Base-by-base conservation (phyloP, 2,888 invertebrate genomes). In the Alentia gelatinosa region DNA sequence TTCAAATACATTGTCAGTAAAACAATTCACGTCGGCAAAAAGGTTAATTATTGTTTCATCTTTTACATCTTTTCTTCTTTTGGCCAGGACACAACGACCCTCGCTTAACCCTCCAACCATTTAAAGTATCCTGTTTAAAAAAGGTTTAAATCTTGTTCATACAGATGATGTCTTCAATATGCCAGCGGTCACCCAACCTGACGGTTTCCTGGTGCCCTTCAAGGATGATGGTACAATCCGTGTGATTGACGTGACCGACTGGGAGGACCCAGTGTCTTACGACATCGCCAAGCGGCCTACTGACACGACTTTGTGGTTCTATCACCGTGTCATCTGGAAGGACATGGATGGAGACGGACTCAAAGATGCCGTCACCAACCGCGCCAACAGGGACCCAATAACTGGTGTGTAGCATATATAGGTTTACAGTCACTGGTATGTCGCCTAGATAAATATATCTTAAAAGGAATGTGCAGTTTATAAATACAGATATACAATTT, bases 301-400 rank as follows among this genome's bases (percentile, higher is more conserved):
- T 4, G 83, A 83, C 26, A 26, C 35, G 42, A 89, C n/a, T 0
- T 5, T 63, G 40, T 90, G 79, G 74, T 86, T 90, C 79, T 83
- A 90, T 50, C 90, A 79, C 50, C 50, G 94, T 1, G 94, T 93
- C 12, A 12, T 93, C 30, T 94, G 94, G 94, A 92, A 92, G 30
- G 94, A 94, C 84, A 93, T 93, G 93, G 93, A 94, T 86, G 94
- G 93, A 0, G 94, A 94, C 84, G 94, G 94, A 0, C 93, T 93
- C 37, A 88, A 91, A 33, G 94, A 94, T 91, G 93, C 93, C 9
- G 90, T 94, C 26, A 94, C 94, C 12, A 94, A 93, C 90, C 89
- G 94, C 40, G 88, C 89, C 88, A 83, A 83, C 26, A 83, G 83
- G 83, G 83, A 83, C 30, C 26, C 74, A 0, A 50, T 90, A 15